Evolutionary conservation across 2,888 invertebrate species (phyloP), one percentile per base, ranked within the genome.

Genomic region (Drosophila gaucha): DNA sequence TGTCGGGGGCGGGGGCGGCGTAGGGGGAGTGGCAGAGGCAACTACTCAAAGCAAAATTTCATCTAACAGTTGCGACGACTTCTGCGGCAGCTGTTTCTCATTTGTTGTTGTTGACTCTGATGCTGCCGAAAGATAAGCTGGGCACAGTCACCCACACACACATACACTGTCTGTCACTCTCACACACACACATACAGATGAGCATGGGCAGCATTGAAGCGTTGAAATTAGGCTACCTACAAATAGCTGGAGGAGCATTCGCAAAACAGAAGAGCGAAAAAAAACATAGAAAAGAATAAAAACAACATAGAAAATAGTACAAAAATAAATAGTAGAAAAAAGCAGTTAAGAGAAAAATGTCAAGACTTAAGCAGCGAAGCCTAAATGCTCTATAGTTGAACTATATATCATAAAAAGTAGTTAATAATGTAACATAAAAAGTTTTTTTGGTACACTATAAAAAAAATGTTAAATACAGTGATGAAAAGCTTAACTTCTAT

Each of bases 161-260:
- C 33, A 41, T n/a, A n/a, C n/a, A n/a, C n/a, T n/a, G n/a, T n/a
- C n/a, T n/a, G n/a, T n/a, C n/a, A n/a, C n/a, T n/a, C n/a, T n/a
- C 14, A 41, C 16, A 36, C 6, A 56, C 46, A 41, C 47, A 38
- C 20, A 39, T 28, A 59, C 12, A 36, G 16, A 49, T 14, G 16
- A 14, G 46, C 39, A 55, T 67, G 70, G 62, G 47, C 68, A 79
- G 83, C 87, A 88, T 88, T 84, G 60, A 88, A 84, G 87, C 84
- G 85, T 84, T 86, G 82, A 88, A 84, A 84, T 84, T 84, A 80
- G 88, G 84, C 88, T 84, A 73, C 71, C 74, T 67, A 82, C 73
- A 76, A 80, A 85, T 67, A 63, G 51, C 60, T 56, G 31, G 38
- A 76, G 59, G 46, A 58, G 56, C 52, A 63, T 52, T 63, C 51